Evolutionary conservation across 2,797 vertebrate species (phyloP).

Genomic region (Coregonus suidteri): DNA sequence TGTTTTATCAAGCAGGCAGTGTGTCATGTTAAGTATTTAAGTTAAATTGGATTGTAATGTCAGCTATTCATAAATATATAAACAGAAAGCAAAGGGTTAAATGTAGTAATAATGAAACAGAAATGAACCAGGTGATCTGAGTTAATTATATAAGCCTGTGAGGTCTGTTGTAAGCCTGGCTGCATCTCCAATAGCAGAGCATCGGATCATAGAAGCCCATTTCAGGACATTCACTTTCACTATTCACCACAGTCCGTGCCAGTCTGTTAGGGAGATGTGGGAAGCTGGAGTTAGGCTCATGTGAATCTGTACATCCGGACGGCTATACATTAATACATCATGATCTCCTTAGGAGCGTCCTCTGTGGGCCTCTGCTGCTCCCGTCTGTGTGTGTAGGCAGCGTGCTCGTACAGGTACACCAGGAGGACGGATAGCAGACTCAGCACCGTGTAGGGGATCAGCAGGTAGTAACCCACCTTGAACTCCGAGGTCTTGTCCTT

Average conservation of each 20-base stretch:
- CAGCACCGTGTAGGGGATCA: constrained; percentile 71
- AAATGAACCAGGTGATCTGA: background rate
- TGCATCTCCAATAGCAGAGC: too few species aligned
- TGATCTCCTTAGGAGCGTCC: constrained; percentile 84
- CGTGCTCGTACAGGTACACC: constrained; percentile 80
- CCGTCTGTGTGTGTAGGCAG: constrained; percentile 76
- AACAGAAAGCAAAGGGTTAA: background rate
- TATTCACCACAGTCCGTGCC: background rate
- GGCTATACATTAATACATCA: constrained; percentile 82
- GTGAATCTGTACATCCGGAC: background rate
- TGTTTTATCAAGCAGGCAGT: too few species aligned
- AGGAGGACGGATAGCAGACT: constrained; percentile 61
- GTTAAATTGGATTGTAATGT: too few species aligned
- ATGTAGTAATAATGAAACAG: background rate
- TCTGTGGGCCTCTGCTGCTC: constrained; percentile 87
- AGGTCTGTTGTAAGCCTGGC: background rate
- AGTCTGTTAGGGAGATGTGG: constrained; percentile 7
- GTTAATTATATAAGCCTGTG: background rate
- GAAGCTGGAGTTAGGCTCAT: background rate
- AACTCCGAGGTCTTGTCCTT: constrained; percentile 20
- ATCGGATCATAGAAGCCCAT: background rate
- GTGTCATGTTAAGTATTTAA: too few species aligned
- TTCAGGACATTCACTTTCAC: background rate
- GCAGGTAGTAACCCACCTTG: constrained; percentile 77
- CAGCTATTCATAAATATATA: background rate